Base-by-base conservation (phyloP, 37 sponge, comb jelly and placozoan genomes). In the Chondrilla cf. caribensis region DNA sequence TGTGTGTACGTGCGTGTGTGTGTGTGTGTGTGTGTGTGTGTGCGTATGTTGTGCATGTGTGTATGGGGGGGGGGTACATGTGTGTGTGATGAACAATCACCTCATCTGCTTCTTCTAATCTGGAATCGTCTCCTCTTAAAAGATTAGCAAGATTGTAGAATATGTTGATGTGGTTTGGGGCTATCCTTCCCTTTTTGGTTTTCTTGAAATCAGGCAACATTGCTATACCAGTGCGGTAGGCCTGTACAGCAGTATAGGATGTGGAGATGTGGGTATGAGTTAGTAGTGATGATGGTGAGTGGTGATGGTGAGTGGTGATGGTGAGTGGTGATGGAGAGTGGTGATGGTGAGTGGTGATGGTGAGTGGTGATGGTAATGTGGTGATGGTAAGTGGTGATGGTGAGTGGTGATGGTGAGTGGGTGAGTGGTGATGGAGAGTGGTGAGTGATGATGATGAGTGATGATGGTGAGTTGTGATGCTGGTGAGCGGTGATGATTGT, bases 81-180 rank as follows among this genome's bases (percentile, higher is more conserved):
- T n/a, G n/a, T n/a, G n/a, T n/a, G n/a, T n/a, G n/a, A n/a, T n/a
- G n/a, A n/a, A n/a, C n/a, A n/a, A n/a, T n/a, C 7, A 80, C 81
- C 64, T 62, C n/a, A 32, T 86, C 75, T 31, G 96, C 96, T 60
- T 92, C 93, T 17, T 93, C 58, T 28, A 85, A 41, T n/a, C 91
- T 42, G 35, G 44, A 22, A 19, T 72, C 67, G 68, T 95, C 82
- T 2, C 22, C n/a, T 51, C 64, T 81, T 0, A 95, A 28, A 14
- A 95, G 84, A 70, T 95, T 95, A 19, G 89, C 96, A 29, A 93
- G 84, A 38, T 95, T 93, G 80, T 84, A 95, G 81, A 90, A 95
- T 26, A 93, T 84, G 68, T 93, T 90, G 80, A 95, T 89, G 83
- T 92, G 88, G 40, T 75, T 81, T 5, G 90, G 95, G 26, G 95